Conservation (phyloP, 2,888 invertebrate species). For the Microchrysa polita region DNA sequence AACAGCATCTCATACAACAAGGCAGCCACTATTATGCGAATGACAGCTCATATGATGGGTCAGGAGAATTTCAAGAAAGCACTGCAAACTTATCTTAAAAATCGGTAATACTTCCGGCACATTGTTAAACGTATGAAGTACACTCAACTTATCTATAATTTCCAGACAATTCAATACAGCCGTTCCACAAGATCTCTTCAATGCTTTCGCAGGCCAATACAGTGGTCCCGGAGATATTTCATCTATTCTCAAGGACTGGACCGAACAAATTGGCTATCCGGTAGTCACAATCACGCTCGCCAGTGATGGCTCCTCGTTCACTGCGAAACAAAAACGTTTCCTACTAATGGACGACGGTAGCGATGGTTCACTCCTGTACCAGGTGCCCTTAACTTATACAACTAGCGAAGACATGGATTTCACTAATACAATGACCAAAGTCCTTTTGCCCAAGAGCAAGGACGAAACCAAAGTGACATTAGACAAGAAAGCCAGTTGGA, state of each 20-base stretch:
- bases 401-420: slow-evolving; percentile 55
- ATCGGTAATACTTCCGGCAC: background rate
- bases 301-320: slow-evolving; percentile 43
- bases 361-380: slow-evolving; percentile 42
- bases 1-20: slow-evolving; percentile 76
- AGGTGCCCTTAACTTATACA: slow-evolving; percentile 59
- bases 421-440: slow-evolving; percentile 53
- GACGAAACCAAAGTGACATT: background rate
- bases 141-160: background rate
- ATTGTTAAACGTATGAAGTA: background rate
- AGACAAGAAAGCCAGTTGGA: slow-evolving; percentile 64
- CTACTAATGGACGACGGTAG: slow-evolving; percentile 45
- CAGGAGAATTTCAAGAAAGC: slow-evolving; percentile 66
- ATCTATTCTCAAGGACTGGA: slow-evolving; percentile 69
- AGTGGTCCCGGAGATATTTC: slow-evolving; percentile 59
- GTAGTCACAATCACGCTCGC: slow-evolving; percentile 66
- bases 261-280: slow-evolving; percentile 73
- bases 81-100: slow-evolving; percentile 67
- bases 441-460: slow-evolving; percentile 52
- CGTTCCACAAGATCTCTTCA: slow-evolving; percentile 15
- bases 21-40: slow-evolving; percentile 73
- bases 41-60: slow-evolving; percentile 74
- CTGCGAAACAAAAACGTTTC: slow-evolving; percentile 56
- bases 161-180: slow-evolving; percentile 32
- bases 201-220: slow-evolving; percentile 62